phyloP scores from a whole-genome alignment of 2,888 invertebrate species.

The Branchellion lobata region DNA sequence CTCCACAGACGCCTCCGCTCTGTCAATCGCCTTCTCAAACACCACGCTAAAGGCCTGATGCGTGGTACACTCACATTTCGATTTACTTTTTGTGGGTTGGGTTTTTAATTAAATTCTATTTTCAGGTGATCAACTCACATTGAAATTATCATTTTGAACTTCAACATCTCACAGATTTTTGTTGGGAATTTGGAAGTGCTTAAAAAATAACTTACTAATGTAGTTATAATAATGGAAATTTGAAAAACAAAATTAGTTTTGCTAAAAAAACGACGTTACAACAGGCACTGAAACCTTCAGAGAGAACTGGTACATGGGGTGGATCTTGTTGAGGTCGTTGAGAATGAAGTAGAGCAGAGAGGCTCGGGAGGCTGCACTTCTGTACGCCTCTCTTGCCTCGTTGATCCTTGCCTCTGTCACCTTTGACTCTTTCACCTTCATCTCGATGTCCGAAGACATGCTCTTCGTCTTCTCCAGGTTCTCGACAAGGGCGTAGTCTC shows the following conservation, averaged over 20 bases:
- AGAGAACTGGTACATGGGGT: constrained; percentile 95
- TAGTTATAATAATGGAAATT: too few species aligned
- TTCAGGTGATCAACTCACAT: too few species aligned
- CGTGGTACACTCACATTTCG: background rate
- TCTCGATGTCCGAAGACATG: constrained; percentile 91
- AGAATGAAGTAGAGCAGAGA: constrained; percentile 91
- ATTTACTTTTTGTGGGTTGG: background rate
- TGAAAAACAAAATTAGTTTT: too few species aligned
- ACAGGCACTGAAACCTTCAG: too few species aligned
- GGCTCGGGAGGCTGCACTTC: constrained; percentile 86
- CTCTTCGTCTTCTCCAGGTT: constrained; percentile 92
- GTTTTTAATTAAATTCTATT: constrained; percentile 4
- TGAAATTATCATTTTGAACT: background rate
- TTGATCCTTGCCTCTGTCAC: constrained; percentile 88
- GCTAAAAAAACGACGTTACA: too few species aligned
- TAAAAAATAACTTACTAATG: too few species aligned
- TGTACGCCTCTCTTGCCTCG: constrained; percentile 85
- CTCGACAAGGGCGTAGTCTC: constrained; percentile 90
- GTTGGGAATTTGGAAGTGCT: too few species aligned
- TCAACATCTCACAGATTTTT: background rate
- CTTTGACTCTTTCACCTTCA: constrained; percentile 81
- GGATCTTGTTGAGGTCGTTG: constrained; percentile 90
- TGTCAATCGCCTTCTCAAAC: constrained; percentile 90
- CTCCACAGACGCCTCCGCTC: constrained; percentile 78
- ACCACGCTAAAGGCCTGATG: constrained; percentile 89